Base-by-base conservation (phyloP, 2,113 vertebrate species). In the Lophius piscatorius region DNA sequence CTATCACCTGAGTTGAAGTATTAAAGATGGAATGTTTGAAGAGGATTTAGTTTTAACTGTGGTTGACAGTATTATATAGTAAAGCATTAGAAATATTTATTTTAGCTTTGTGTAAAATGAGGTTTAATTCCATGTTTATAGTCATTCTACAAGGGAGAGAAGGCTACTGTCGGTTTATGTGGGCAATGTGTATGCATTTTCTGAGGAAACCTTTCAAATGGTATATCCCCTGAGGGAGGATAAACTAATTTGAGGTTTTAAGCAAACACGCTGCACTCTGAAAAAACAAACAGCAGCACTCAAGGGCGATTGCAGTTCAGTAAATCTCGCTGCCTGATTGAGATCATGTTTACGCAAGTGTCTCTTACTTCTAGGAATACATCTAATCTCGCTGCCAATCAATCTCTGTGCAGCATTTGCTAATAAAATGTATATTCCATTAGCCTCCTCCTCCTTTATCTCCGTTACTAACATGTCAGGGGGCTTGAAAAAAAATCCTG, bases 231-330 rank as follows among this genome's bases (percentile, higher is more conserved):
- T 22, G 28, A 64, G 72, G 77, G 67, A 65, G 75, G 66, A 86
- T 80, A 74, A 83, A 90, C 57, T 75, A 69, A 88, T 88, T 80
- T 78, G 66, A 63, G 70, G 51, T 63, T 72, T 63, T 0, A 34
- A 47, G 52, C 55, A 70, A 79, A 74, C 65, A 61, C 22, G 38
- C 36, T 52, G 57, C 65, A 40, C 49, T 20, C 63, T 73, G 34
- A 72, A 83, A 85, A 72, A 89, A 89, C 68, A 90, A 90, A 87
- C 75, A 31, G 44, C 35, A 39, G 62, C 29, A 20, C 59, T 84
- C 62, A 36, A 60, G 58, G 56, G 50, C 28, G 20, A 62, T 45
- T 74, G 49, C 39, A 61, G 47, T 65, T 56, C 65, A 67, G 63
- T 76, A 79, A 68, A 82, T 80, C 51, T 74, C 0, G 5, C 38